phyloP scores from a whole-genome alignment of 2,888 invertebrate species.

The Allygus modestus region DNA sequence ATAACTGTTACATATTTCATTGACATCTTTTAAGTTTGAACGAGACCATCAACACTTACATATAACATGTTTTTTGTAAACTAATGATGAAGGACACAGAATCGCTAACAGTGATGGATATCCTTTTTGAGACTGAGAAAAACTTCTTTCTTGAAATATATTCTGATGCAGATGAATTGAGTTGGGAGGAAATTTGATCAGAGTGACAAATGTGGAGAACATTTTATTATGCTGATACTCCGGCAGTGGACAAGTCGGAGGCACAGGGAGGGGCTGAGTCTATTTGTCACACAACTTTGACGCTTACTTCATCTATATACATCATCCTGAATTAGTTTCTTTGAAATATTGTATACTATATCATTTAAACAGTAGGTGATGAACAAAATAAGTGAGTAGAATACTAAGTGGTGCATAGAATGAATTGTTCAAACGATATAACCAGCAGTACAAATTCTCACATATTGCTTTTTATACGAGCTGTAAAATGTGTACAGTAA shows the following conservation, averaged over 20 bases:
- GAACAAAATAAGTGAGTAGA: too few species aligned
- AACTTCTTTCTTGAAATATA: conserved; percentile 9
- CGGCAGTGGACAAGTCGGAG: neutral
- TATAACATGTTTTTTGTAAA: too few species aligned
- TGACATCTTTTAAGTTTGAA: too few species aligned
- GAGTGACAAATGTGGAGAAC: conserved; percentile 19
- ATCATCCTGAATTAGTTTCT: neutral
- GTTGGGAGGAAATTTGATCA: conserved; percentile 30
- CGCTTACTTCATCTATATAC: neutral
- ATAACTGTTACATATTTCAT: too few species aligned
- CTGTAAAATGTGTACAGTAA: too few species aligned
- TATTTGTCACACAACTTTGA: conserved; percentile 9
- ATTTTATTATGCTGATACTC: conserved; percentile 31
- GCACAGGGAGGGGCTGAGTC: neutral
- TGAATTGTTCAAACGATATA: too few species aligned
- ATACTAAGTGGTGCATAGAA: too few species aligned
- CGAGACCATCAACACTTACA: too few species aligned
- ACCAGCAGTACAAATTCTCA: too few species aligned
- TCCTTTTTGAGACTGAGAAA: neutral
- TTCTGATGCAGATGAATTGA: conserved; percentile 42
- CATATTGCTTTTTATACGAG: too few species aligned
- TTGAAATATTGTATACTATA: too few species aligned
- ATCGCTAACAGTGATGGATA: neutral
- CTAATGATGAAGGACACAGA: neutral
- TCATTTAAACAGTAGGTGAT: too few species aligned